phyloP scores from a whole-genome alignment of 2,113 vertebrate species.

The Pelvicachromis taeniatus region DNA sequence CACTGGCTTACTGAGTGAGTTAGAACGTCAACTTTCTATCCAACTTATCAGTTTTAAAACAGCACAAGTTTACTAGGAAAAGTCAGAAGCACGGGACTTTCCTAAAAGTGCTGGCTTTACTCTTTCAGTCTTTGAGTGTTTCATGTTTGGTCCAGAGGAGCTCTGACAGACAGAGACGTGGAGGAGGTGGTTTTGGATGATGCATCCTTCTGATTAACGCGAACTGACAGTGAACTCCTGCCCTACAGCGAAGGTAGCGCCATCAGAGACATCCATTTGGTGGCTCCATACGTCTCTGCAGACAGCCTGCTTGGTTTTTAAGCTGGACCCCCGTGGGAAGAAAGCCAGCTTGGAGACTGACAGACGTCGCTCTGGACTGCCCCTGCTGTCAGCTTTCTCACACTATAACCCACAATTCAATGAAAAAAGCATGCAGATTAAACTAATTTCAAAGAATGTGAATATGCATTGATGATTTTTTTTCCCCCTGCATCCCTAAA shows the following conservation, averaged over 20 bases:
- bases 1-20: fast-evolving
- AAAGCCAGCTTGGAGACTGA: conserved; percentile 60
- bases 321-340: conserved; percentile 64
- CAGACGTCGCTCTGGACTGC: conserved; percentile 14
- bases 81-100: background rate
- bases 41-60: background rate
- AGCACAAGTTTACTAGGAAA: background rate
- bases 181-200: conserved; percentile 26
- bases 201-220: conserved; percentile 50
- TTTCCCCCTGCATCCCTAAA: background rate
- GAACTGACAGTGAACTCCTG: conserved; percentile 56
- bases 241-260: conserved; percentile 56
- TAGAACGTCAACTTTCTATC: background rate
- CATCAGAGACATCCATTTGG: conserved; percentile 54
- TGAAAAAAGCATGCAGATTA: background rate
- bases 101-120: background rate
- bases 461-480: background rate
- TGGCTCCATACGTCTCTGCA: conserved; percentile 53
- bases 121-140: background rate
- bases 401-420: background rate
- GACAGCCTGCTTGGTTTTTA: conserved; percentile 22
- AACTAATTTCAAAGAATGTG: background rate
- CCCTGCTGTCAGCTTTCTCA: conserved; percentile 30
- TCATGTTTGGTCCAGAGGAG: conserved; percentile 4
- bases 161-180: conserved; percentile 1